phyloP scores from a whole-genome alignment of 2,113 vertebrate species.

The Chlorodrepanis virens region DNA sequence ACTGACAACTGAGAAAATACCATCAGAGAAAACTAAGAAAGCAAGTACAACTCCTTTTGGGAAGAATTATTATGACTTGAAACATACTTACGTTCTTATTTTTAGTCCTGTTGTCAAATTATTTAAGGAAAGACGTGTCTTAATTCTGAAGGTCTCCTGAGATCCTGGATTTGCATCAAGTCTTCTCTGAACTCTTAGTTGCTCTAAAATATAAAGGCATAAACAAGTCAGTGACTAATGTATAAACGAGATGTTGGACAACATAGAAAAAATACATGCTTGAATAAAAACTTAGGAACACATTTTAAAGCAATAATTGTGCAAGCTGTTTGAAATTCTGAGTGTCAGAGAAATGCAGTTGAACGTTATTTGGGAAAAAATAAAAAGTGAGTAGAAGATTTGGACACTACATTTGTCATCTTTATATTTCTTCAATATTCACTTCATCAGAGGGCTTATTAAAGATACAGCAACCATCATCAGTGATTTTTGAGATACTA shows the following conservation, averaged over 20 bases:
- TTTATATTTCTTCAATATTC: not conserved
- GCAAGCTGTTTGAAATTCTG: not conserved
- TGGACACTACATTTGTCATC: not conserved
- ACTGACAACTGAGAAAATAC: not conserved
- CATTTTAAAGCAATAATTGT: not conserved
- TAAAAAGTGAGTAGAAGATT: not conserved
- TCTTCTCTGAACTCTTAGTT: not conserved
- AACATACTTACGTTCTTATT: not conserved
- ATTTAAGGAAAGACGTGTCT: not conserved
- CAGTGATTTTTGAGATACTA: not conserved
- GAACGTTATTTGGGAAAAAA: not conserved
- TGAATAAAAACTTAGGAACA: not conserved
- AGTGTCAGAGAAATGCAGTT: not conserved
- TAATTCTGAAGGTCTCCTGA: conserved; percentile 5
- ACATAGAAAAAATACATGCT: not conserved
- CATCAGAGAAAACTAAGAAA: not conserved
- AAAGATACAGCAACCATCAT: not conserved
- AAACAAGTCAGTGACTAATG: not conserved
- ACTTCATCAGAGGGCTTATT: not conserved
- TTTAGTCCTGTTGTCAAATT: not conserved
- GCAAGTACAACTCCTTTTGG: not conserved
- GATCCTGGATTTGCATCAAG: not conserved
- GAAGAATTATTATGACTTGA: not conserved
- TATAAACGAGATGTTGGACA: not conserved
- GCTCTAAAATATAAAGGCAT: not conserved